phyloP scores from a whole-genome alignment of 1,140 invertebrate species.

The Drosophila nasuta region DNA sequence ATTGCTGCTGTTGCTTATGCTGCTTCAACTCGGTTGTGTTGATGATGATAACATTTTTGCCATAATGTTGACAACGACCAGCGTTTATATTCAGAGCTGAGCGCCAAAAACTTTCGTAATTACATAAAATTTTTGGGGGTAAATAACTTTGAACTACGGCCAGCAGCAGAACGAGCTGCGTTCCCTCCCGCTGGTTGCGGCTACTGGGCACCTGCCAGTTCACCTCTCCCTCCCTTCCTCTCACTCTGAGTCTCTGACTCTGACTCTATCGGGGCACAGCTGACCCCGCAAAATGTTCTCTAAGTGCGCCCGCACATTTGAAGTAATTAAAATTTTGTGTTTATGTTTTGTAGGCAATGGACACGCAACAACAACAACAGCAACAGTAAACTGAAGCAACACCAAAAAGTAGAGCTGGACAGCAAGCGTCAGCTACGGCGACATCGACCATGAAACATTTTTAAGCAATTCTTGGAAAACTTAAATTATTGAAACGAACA shows the following conservation, averaged over 20 bases:
- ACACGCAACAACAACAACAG: constrained; percentile 35
- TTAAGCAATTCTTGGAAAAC: constrained; percentile 70
- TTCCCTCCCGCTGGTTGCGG: constrained; percentile 34
- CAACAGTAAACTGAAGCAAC: constrained; percentile 3
- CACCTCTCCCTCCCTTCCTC: neutral
- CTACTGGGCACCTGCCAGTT: constrained; percentile 73
- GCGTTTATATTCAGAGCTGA: constrained; percentile 73
- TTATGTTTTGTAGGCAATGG: constrained; percentile 64
- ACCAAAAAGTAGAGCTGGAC: neutral
- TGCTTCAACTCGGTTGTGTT: constrained; percentile 42
- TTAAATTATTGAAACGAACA: constrained; percentile 74
- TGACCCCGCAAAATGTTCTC: constrained; percentile 78
- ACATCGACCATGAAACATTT: constrained; percentile 66
- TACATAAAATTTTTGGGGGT: constrained; percentile 80
- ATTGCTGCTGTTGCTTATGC: constrained; percentile 6
- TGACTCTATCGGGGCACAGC: constrained; percentile 40
- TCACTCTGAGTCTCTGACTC: neutral
- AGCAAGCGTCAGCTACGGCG: constrained; percentile 3
- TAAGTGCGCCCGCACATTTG: constrained; percentile 80
- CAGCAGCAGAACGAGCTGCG: constrained; percentile 23
- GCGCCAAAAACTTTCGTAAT: constrained; percentile 81
- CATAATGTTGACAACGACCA: constrained; percentile 76
- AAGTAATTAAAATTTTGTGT: constrained; percentile 82
- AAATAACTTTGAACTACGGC: constrained; percentile 77
- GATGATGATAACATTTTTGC: constrained; percentile 79